phyloP scores from a whole-genome alignment of 2,113 vertebrate species.

The Alligator mississippiensis region DNA sequence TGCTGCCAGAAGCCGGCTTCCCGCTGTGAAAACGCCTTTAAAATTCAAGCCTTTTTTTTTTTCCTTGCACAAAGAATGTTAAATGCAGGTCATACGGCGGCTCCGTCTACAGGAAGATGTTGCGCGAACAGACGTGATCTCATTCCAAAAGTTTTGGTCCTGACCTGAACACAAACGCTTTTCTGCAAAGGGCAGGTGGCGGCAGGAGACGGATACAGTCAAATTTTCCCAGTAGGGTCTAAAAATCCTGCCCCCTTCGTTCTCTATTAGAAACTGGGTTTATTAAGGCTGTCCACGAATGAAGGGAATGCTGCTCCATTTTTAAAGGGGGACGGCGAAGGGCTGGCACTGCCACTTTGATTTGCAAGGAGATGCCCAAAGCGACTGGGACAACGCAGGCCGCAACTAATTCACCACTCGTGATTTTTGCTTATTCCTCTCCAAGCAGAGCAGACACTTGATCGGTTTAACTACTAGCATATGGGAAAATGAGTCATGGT shows the following conservation, averaged over 20 bases:
- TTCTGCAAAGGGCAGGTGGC: neutral
- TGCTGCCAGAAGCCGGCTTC: neutral
- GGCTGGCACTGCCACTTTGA: neutral
- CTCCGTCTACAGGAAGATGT: neutral
- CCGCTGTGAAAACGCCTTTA: neutral
- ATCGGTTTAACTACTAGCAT: neutral
- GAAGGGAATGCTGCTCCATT: neutral
- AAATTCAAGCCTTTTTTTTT: neutral
- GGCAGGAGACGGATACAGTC: neutral
- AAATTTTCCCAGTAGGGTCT: neutral
- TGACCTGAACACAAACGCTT: neutral
- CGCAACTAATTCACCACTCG: neutral
- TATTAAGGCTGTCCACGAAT: neutral
- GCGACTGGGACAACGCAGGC: neutral
- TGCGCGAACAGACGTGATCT: neutral
- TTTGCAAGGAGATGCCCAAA: neutral
- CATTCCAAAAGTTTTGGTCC: neutral
- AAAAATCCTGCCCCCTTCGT: neutral
- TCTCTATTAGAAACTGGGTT: neutral
- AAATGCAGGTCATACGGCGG: neutral
- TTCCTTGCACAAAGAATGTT: neutral
- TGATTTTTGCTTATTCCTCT: neutral
- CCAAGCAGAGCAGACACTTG: neutral
- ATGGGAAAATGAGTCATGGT: neutral
- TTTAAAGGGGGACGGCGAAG: neutral